Base-by-base conservation (phyloP, 2,113 vertebrate species). In the Brachyhypopomus gauderio region DNA sequence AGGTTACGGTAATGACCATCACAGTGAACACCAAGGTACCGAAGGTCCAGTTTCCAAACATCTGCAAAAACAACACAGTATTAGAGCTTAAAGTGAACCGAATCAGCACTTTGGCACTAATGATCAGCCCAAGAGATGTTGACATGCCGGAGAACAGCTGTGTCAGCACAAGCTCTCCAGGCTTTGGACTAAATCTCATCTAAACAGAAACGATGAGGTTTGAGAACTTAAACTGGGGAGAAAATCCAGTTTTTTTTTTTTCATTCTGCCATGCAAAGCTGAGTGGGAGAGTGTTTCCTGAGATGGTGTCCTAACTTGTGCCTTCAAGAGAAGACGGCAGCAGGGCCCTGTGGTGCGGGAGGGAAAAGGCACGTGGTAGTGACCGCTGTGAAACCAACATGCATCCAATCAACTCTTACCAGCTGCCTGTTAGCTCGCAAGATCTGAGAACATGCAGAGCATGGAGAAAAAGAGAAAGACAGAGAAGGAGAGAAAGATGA, bases 11-110 rank as follows among this genome's bases (percentile, higher is more conserved):
- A 88, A 99, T 96, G 87, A 99, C 94, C 98, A 99, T 98, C 75
- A 99, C 96, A 1, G 98, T 99, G 88, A 98, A 99, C 82, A 99
- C 97, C 90, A 98, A 91, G 3, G 96, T 97, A 85, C 98, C 98
- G 90, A 99, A 98, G 0, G 98, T 97, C 98, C 97, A 99, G 92
- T 98, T 98, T 69, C 98, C 98, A 93, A 97, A 97, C 96, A 98
- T 98, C 98, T 99, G 84, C n/a, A 38, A 12, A 58, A 56, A 17
- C 30, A 64, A 5, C 19, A 55, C 19, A 23, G 38, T 22, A 45
- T 74, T 22, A 22, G 7, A 19, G 30, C 20, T 30, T 9, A 62
- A 55, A 34, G 8, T 2, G 3, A 66, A 36, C 20, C 12, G 59
- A 16, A 52, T 9, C 19, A 52, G 45, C 45, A 52, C 45, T 11